These are phyloP conservation scores for Drosophila nr. medialis DNA, from an alignment of 2,888 invertebrate genomes.

Conservation along the genomic window DNA sequence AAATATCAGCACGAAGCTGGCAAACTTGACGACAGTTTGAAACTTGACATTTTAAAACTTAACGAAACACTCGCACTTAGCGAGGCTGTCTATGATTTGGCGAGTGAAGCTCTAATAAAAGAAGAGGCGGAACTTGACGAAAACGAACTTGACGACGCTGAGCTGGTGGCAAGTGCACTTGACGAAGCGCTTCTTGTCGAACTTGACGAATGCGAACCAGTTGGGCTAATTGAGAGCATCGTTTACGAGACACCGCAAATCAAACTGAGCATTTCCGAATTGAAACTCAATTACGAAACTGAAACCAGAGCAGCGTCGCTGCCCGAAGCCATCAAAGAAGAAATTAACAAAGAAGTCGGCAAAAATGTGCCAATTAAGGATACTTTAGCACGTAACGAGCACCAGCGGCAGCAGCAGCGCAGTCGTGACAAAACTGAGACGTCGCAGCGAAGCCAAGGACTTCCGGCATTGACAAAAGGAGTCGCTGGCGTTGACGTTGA, in stretches of 20 bases:
- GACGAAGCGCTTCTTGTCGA: slow-evolving; percentile 20
- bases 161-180: slow-evolving; percentile 31
- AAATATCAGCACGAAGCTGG: not conserved
- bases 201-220: slow-evolving; percentile 13
- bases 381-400: slow-evolving; percentile 52
- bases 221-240: slow-evolving; percentile 52
- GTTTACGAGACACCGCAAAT: slow-evolving; percentile 81
- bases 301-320: slow-evolving; percentile 34
- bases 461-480: slow-evolving; percentile 39
- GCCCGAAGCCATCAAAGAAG: slow-evolving; percentile 41
- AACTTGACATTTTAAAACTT: slow-evolving; percentile 42
- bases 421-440: slow-evolving; percentile 38
- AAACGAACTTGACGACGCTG: slow-evolving; percentile 50
- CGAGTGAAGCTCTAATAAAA: slow-evolving; percentile 30
- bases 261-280: slow-evolving; percentile 77
- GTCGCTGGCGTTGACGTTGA: not conserved
- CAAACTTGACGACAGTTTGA: slow-evolving; percentile 33
- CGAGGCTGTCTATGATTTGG: slow-evolving; percentile 46
- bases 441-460: slow-evolving; percentile 47
- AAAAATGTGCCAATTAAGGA: slow-evolving; percentile 43
- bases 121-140: slow-evolving; percentile 29
- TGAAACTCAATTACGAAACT: slow-evolving; percentile 74
- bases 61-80: slow-evolving; percentile 23
- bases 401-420: slow-evolving; percentile 15
- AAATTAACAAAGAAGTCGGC: slow-evolving; percentile 1